Evolutionary conservation across 2,888 invertebrate genomes (phyloP).

Genomic region (Acleris laterana): DNA sequence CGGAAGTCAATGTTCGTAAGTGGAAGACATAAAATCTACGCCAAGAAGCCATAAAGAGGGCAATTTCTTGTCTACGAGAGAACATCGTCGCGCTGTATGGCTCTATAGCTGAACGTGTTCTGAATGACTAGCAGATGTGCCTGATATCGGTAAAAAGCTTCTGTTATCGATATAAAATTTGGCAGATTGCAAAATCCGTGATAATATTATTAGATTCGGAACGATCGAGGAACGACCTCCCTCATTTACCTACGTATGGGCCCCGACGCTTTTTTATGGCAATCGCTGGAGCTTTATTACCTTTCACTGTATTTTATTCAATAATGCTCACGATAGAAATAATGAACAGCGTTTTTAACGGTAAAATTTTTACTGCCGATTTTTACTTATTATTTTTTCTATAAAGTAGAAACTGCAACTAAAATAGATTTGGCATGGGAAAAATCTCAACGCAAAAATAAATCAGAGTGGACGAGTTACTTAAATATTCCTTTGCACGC

Average conservation of each 20-base stretch:
- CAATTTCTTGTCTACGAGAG: conserved; percentile 72
- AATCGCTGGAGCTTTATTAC: conserved; percentile 14
- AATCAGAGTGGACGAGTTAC: too few species aligned
- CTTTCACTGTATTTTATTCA: conserved; percentile 17
- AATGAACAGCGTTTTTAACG: conserved; percentile 5
- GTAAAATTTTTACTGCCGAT: background rate
- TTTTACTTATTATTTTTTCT: too few species aligned
- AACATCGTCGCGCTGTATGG: conserved; percentile 59
- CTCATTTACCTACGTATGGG: conserved; percentile 27
- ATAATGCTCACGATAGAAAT: conserved; percentile 1
- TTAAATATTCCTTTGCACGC: too few species aligned
- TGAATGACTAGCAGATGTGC: conserved; percentile 54
- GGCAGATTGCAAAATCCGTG: conserved; percentile 35
- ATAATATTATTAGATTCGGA: conserved; percentile 35
- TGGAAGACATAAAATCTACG: conserved; percentile 71
- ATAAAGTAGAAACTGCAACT: too few species aligned
- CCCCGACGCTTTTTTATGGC: conserved; percentile 22
- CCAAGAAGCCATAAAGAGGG: conserved; percentile 70
- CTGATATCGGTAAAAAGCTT: conserved; percentile 35
- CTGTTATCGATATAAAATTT: conserved; percentile 40
- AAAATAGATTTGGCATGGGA: too few species aligned
- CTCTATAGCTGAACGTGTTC: conserved; percentile 63
- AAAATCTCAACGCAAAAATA: too few species aligned
- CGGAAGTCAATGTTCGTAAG: conserved; percentile 73
- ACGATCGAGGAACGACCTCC: conserved; percentile 21